Conservation (phyloP, 2,113 vertebrate genomes). For the Craseonycteris thonglongyai region DNA sequence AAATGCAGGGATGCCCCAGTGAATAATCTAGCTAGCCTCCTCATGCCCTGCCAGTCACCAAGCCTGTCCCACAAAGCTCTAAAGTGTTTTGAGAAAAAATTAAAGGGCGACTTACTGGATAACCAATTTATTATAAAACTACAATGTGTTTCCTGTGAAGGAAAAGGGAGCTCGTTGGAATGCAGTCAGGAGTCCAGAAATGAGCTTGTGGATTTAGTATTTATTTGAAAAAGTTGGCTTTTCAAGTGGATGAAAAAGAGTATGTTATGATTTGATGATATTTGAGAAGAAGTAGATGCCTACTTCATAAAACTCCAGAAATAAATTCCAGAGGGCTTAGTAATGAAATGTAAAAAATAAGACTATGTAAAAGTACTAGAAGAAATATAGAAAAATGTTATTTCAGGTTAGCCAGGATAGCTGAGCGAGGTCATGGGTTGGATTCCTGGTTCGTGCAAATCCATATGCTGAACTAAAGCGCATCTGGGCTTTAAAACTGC, state of each 20-base stretch:
- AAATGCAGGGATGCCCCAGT: neutral
- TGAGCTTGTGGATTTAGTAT: neutral
- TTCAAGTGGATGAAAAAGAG: neutral
- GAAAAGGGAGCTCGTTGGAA: neutral
- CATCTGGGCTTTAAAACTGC: too few relatives aligned
- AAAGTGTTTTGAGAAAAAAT: neutral
- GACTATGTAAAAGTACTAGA: neutral
- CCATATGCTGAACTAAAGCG: too few relatives aligned
- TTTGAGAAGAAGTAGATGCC: neutral
- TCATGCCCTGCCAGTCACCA: neutral
- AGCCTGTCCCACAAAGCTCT: neutral
- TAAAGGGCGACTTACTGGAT: neutral
- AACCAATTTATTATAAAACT: neutral
- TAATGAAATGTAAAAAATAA: neutral
- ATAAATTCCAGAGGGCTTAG: neutral
- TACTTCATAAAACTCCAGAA: neutral
- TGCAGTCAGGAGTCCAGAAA: neutral
- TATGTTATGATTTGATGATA: neutral
- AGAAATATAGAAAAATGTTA: slow-evolving; percentile 8
- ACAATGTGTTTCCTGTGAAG: neutral
- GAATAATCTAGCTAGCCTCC: neutral
- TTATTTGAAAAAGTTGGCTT: neutral
- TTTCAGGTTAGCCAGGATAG: too few relatives aligned
- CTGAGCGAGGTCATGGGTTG: too few relatives aligned
- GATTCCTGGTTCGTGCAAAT: too few relatives aligned